Evolutionary conservation across 2,888 invertebrate genomes (phyloP), one percentile per base, ranked within the genome.

Genomic region (Morpho deidamia): DNA sequence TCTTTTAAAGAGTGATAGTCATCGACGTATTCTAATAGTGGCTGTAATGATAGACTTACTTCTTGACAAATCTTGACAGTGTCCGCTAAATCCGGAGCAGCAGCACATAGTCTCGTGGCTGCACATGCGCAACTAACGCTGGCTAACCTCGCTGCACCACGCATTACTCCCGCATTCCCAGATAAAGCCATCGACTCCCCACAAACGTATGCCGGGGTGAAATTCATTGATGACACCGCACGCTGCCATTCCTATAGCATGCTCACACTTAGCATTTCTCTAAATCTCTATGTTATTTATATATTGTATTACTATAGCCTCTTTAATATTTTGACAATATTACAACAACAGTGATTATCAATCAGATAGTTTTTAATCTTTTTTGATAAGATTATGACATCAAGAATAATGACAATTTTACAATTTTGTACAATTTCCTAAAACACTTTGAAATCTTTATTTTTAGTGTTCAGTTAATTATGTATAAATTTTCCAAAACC

Each of bases 121-220:
- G 87, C 88, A 78, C 87, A 88, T 0, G 88, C 88, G 73, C 85
- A 84, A 56, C 77, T 78, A 0, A 88, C 88, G 58, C 85, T 84
- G 1, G 88, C 88, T n/a, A 89, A 74, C 3, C 88, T 72, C 65
- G 86, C 75, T 8, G 88, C 88, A 60, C 88, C 88, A 54, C 72
- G 76, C 71, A 86, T 60, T 63, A 87, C 88, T 54, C 86, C 83
- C 65, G 84, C 88, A 67, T 83, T 84, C 4, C 81, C 81, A 3
- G 59, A 65, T 48, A 39, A 58, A 67, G 63, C 53, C 68, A 64
- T 55, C 44, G 38, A 46, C 52, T 23, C 62, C 66, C 48, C 57
- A 56, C 44, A 51, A 61, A 50, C 68, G 49, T 52, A 52, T 43
- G 47, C 51, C 53, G 67, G 68, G 38, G 65, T 61, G 4, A 44